A percentile compares a stretch with the other conserved stretches of the same genome.
Conservation (phyloP, 2,888 invertebrate species). For the Gonocerus acuteangulatus region DNA sequence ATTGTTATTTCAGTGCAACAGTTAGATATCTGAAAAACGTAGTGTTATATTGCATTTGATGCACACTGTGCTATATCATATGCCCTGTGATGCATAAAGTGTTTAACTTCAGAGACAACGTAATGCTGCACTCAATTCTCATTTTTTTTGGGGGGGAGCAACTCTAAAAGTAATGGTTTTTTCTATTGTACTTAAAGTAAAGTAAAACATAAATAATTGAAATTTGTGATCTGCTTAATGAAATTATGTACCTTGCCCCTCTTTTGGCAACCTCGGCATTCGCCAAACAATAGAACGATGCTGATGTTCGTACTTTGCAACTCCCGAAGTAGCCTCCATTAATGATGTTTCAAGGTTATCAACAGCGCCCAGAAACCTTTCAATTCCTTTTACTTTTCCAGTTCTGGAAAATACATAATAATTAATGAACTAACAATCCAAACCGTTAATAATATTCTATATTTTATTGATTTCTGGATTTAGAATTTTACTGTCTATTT, state of each 20-base stretch:
- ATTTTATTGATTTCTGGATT: no score
- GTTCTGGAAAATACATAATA: constrained; percentile 47
- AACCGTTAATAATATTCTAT: no score
- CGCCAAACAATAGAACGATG: constrained; percentile 97
- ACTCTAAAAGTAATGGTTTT: neutral
- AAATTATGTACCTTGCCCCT: constrained; percentile 87
- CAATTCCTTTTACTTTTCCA: constrained; percentile 87
- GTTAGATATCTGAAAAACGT: no score
- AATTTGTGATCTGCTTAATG: neutral
- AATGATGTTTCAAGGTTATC: constrained; percentile 83
- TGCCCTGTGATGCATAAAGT: no score
- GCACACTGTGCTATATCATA: no score
- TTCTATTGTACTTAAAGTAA: neutral
- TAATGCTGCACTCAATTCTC: no score
- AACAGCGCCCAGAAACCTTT: constrained; percentile 82
- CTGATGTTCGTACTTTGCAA: constrained; percentile 98
- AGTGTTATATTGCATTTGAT: no score
- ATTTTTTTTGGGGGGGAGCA: neutral
- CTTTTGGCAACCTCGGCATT: constrained; percentile 93
- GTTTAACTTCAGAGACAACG: no score
- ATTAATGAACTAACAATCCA: no score
- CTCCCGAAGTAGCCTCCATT: constrained; percentile 91
- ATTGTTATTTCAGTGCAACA: no score
- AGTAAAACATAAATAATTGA: neutral
- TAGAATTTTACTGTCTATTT: neutral